Conservation (phyloP, 2,113 vertebrate species). For the Psammodynastes pulverulentus region DNA sequence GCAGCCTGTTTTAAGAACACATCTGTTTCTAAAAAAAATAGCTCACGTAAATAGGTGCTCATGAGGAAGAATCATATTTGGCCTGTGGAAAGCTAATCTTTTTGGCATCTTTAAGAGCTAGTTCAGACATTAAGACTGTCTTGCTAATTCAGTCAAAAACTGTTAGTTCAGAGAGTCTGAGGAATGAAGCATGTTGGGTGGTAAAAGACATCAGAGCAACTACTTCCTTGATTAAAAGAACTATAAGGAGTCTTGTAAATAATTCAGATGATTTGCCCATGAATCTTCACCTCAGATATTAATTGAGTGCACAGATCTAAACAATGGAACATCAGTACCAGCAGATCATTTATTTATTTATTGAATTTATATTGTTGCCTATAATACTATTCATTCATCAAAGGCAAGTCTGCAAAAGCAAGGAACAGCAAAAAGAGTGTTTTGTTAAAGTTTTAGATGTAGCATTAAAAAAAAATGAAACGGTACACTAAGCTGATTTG, state of each 20-base stretch:
- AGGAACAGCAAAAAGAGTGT: neutral
- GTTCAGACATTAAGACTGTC: neutral
- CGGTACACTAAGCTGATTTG: neutral
- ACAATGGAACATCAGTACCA: neutral
- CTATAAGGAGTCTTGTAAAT: neutral
- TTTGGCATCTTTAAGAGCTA: neutral
- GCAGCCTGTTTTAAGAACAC: neutral
- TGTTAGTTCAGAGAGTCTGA: neutral
- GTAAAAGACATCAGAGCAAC: neutral
- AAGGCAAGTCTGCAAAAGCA: neutral
- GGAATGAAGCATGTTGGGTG: neutral
- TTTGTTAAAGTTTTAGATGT: neutral
- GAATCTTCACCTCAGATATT: neutral
- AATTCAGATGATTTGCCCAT: neutral
- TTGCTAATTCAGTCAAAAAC: neutral
- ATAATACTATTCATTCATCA: neutral
- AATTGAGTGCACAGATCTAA: neutral
- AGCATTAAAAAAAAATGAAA: neutral
- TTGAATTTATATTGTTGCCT: too few relatives aligned
- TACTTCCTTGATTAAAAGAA: neutral
- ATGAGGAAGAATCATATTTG: neutral
- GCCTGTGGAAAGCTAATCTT: neutral
- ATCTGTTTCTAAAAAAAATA: neutral
- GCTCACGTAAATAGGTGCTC: neutral
- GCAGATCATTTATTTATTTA: too few relatives aligned